These are phyloP conservation scores for Podocnemis expansa DNA, from an alignment of 2,113 vertebrate genomes.

Conservation along the genomic window DNA sequence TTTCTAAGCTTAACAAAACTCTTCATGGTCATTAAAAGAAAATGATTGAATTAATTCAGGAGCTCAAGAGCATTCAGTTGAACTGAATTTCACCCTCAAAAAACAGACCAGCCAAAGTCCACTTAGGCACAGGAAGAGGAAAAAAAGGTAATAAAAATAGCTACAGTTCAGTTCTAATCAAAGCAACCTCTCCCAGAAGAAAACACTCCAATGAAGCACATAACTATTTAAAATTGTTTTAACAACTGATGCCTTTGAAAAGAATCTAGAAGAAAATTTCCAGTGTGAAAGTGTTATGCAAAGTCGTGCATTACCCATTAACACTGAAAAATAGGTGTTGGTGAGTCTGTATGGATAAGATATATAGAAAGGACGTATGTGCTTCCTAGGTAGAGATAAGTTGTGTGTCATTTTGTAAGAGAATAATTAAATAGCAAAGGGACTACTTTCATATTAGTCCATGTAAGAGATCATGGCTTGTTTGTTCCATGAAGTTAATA, in stretches of 20 bases:
- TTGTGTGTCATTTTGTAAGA: not conserved
- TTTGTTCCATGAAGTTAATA: not conserved
- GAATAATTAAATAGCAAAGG: rapidly evolving
- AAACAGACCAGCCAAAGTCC: conserved; percentile 45
- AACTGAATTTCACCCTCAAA: conserved; percentile 56
- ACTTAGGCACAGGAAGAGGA: conserved; percentile 46
- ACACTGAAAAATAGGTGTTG: not conserved
- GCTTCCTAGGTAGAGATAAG: not conserved
- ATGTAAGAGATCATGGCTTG: not conserved
- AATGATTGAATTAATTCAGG: conserved; percentile 69
- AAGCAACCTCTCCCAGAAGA: conserved; percentile 40
- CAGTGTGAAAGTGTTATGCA: conserved; percentile 6
- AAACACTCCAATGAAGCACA: conserved; percentile 69
- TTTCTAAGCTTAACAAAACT: conserved; percentile 60
- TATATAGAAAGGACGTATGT: not conserved
- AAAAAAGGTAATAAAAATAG: conserved; percentile 50
- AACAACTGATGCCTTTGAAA: conserved; percentile 45
- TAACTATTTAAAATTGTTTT: conserved; percentile 59
- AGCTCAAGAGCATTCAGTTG: conserved; percentile 49
- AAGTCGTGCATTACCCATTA: conserved; percentile 17
- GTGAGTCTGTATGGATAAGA: not conserved
- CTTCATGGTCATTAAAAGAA: conserved; percentile 68
- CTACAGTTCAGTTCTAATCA: conserved; percentile 37
- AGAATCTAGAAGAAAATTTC: conserved; percentile 42
- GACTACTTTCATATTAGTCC: not conserved